phyloP scores from a whole-genome alignment of 2,888 invertebrate species.

The Hypomecis punctinalis region DNA sequence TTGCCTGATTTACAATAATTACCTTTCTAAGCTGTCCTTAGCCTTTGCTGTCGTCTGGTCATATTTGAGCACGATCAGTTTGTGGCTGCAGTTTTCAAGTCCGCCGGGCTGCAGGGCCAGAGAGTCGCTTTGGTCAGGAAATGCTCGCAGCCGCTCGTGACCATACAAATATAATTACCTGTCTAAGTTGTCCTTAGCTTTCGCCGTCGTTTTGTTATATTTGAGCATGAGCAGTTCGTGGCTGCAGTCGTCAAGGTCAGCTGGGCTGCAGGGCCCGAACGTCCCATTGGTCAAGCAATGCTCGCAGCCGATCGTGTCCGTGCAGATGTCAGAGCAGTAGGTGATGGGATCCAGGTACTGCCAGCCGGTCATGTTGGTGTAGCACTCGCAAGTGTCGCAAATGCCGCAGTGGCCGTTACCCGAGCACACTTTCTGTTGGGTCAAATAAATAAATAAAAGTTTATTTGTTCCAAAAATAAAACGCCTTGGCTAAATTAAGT shows the following conservation, averaged over 20 bases:
- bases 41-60: slow-evolving; percentile 2
- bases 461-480: too few relatives aligned
- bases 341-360: slow-evolving; percentile 66
- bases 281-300: slow-evolving; percentile 56
- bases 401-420: slow-evolving; percentile 69
- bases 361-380: slow-evolving; percentile 59
- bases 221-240: slow-evolving; percentile 33
- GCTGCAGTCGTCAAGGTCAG: slow-evolving; percentile 32
- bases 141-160: neutral
- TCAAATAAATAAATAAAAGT: too few relatives aligned
- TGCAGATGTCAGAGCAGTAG: slow-evolving; percentile 69
- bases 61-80: slow-evolving; percentile 6
- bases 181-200: slow-evolving; percentile 47
- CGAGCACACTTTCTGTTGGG: slow-evolving; percentile 59
- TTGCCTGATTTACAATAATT: too few relatives aligned
- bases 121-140: slow-evolving; percentile 38
- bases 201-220: slow-evolving; percentile 50
- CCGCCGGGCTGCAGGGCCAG: slow-evolving; percentile 39
- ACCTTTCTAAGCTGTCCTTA: slow-evolving; percentile 35
- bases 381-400: slow-evolving; percentile 67
- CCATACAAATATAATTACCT: slow-evolving; percentile 26
- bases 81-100: slow-evolving; percentile 31
- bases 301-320: slow-evolving; percentile 56
- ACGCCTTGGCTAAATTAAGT: too few relatives aligned
- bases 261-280: slow-evolving; percentile 40